phyloP scores from a whole-genome alignment of 2,888 invertebrate genomes.

The Parnassius orleans region DNA sequence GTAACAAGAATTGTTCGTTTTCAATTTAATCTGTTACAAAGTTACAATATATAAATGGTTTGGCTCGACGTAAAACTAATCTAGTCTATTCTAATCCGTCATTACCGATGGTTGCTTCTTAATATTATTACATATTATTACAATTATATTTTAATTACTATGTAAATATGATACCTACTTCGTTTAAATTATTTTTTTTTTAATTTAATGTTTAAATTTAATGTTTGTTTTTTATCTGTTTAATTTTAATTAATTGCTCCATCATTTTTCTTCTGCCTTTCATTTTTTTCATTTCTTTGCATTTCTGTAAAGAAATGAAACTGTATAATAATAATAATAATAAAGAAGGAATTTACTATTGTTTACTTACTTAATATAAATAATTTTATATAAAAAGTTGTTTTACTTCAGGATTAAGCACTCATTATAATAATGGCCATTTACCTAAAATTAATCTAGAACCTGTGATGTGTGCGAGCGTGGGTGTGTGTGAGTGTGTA shows the following conservation, averaged over 20 bases:
- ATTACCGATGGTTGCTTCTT: constrained; percentile 17
- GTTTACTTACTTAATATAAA: constrained; percentile 28
- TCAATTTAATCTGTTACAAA: not conserved
- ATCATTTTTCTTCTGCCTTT: constrained; percentile 22
- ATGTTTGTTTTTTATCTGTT: constrained; percentile 4
- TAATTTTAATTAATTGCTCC: constrained; percentile 10
- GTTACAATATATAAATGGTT: constrained; percentile 36
- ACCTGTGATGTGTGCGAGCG: too few relatives aligned
- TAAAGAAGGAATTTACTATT: constrained; percentile 26
- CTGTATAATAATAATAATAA: constrained; percentile 23
- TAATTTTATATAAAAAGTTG: constrained; percentile 28
- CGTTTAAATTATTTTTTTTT: not conserved
- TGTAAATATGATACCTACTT: constrained; percentile 23
- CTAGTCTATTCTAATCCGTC: constrained; percentile 63
- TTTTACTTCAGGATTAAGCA: not conserved
- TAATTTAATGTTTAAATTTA: too few relatives aligned
- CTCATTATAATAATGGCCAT: too few relatives aligned
- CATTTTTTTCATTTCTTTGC: too few relatives aligned
- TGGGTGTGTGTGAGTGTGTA: too few relatives aligned
- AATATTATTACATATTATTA: not conserved
- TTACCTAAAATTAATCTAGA: too few relatives aligned
- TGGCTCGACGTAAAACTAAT: constrained; percentile 72
- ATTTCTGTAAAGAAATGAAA: constrained; percentile 24
- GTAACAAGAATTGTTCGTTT: too few relatives aligned
- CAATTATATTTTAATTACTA: constrained; percentile 5